Conservation (phyloP, 2,797 vertebrate genomes). For the Orientallactaga sibirica region DNA sequence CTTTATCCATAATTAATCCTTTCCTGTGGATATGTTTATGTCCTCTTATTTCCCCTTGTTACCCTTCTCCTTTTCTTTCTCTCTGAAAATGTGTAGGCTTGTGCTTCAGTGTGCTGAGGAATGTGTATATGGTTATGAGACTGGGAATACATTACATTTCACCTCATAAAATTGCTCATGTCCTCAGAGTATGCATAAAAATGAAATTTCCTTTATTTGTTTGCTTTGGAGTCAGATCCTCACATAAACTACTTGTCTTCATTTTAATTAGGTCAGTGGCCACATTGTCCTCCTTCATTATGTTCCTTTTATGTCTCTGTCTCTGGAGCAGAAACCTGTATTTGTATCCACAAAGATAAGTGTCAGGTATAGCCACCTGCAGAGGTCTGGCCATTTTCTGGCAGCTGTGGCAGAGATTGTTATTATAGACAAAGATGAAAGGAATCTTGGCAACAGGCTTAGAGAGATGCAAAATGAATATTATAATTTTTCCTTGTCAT, state of each 20-base stretch:
- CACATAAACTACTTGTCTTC: constrained; percentile 53
- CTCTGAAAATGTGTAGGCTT: constrained; percentile 34
- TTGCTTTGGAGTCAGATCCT: constrained; percentile 56
- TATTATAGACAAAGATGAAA: constrained; percentile 2
- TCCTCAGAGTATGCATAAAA: constrained; percentile 67
- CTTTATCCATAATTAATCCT: constrained; percentile 53
- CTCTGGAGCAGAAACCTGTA: not conserved
- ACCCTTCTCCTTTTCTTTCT: constrained; percentile 43
- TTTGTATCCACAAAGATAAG: constrained; percentile 22
- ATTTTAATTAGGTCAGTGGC: constrained; percentile 66
- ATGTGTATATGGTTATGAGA: constrained; percentile 61
- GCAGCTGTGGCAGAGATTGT: not conserved
- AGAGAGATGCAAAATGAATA: constrained; percentile 32
- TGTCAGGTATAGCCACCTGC: not conserved
- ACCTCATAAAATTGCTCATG: constrained; percentile 41
- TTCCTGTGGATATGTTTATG: constrained; percentile 49
- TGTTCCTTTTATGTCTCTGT: not conserved
- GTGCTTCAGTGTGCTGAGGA: constrained; percentile 15
- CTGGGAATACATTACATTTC: constrained; percentile 71
- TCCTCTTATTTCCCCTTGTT: constrained; percentile 16
- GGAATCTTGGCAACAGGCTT: not conserved
- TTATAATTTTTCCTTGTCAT: constrained; percentile 21
- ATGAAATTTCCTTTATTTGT: constrained; percentile 74
- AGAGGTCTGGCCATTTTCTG: not conserved
- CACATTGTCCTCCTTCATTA: constrained; percentile 1